A percentile compares a stretch with the other conserved stretches of the same genome.
Conservation (phyloP, 2,888 invertebrate species). For the Sphaerophoria taeniata region DNA sequence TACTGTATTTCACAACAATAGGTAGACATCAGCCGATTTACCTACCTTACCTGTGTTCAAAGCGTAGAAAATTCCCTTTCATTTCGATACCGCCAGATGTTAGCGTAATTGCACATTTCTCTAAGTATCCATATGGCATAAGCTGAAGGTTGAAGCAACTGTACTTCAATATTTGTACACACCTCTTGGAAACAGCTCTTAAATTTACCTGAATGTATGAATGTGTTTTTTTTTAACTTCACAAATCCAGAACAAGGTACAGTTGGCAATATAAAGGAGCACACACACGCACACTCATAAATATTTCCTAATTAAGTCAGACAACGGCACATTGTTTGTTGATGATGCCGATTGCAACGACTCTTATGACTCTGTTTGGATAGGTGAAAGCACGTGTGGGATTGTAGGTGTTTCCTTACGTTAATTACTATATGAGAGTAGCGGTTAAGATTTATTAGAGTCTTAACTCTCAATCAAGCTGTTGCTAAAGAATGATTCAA, state of each 20-base stretch:
- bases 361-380: background rate
- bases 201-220: constrained; percentile 7
- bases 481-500: constrained; percentile 6
- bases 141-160: constrained; percentile 2
- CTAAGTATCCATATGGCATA: background rate
- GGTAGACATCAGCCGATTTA: no score
- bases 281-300: background rate
- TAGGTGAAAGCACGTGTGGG: constrained; percentile 5
- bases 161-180: constrained; percentile 1
- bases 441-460: background rate
- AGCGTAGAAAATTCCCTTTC: background rate
- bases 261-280: background rate
- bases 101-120: background rate
- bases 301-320: constrained; percentile 11
- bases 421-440: constrained; percentile 3
- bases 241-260: background rate
- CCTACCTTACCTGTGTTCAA: background rate
- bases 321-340: constrained; percentile 2
- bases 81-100: constrained; percentile 3
- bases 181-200: background rate
- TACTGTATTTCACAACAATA: no score
- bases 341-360: background rate
- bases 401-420: background rate
- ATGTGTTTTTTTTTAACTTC: background rate
- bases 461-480: background rate